Conservation (phyloP, 2,797 vertebrate species). For the Nasua narica region DNA sequence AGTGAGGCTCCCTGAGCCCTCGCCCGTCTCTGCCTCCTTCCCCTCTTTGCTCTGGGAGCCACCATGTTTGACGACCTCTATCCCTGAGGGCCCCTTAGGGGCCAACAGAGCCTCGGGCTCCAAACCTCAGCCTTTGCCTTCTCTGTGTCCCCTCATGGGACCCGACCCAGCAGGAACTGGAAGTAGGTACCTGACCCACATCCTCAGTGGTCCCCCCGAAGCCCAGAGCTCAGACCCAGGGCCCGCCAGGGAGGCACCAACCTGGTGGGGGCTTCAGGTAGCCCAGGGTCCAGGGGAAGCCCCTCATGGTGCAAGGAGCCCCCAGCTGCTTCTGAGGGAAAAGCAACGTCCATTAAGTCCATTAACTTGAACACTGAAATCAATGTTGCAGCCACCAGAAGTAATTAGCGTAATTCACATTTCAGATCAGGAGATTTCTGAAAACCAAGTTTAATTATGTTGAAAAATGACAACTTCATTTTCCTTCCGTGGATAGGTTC, state of each 20-base stretch:
- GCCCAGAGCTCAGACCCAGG: not conserved
- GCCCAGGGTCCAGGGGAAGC: constrained; percentile 86
- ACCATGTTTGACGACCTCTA: not conserved
- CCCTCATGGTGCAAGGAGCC: constrained; percentile 87
- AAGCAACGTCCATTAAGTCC: constrained; percentile 96
- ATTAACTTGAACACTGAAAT: constrained; percentile 95
- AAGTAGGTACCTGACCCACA: not conserved
- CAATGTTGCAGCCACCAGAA: constrained; percentile 93
- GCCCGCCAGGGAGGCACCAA: not conserved
- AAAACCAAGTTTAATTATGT: constrained; percentile 84
- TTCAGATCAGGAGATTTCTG: constrained; percentile 83
- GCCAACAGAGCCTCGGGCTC: not conserved
- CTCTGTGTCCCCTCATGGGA: not conserved
- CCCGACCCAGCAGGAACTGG: not conserved
- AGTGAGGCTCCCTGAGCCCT: not conserved
- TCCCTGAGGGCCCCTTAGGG: not conserved
- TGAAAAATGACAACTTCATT: constrained; percentile 86
- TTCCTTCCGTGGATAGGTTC: constrained; percentile 76
- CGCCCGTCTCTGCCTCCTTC: not conserved
- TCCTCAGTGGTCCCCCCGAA: not conserved
- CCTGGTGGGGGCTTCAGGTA: not conserved
- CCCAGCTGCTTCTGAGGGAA: constrained; percentile 87
- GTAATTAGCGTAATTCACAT: constrained; percentile 88
- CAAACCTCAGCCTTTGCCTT: not conserved
- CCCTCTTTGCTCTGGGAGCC: not conserved